A percentile compares a stretch with the other conserved stretches of the same genome.
These are phyloP conservation scores for Pantherophis guttatus DNA, from an alignment of 2,113 vertebrate genomes.

Conservation along the genomic window DNA sequence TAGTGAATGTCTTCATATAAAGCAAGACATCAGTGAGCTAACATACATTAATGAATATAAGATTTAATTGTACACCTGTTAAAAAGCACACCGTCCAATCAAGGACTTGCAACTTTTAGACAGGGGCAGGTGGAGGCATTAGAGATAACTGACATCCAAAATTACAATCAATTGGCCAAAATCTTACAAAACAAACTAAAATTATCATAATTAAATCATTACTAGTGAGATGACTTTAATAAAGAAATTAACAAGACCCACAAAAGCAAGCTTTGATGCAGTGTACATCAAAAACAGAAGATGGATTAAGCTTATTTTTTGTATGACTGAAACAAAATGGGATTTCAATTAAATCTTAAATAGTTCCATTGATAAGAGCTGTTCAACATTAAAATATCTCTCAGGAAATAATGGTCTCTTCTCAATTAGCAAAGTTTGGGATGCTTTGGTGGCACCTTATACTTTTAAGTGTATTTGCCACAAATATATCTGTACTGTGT, in stretches of 20 bases:
- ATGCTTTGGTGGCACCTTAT: not conserved
- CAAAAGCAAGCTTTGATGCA: not conserved
- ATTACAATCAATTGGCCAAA: not conserved
- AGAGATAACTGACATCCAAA: not conserved
- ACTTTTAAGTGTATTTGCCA: not conserved
- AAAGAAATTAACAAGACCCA: not conserved
- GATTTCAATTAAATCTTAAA: not conserved
- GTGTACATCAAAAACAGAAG: not conserved
- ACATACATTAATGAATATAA: not conserved
- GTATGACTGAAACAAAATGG: not conserved
- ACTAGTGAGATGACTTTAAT: not conserved
- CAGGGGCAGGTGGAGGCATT: not conserved
- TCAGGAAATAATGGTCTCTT: not conserved
- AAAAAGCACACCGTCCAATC: not conserved
- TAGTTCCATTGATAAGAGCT: not conserved
- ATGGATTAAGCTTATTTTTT: not conserved
- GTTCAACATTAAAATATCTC: not conserved
- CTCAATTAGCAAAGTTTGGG: too few species aligned
- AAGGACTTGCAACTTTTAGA: not conserved
- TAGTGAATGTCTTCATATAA: not conserved
- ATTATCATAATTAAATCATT: not conserved
- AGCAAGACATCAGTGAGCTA: not conserved
- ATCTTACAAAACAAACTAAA: not conserved
- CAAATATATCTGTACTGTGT: not conserved
- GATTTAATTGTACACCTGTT: not conserved